Evolutionary conservation across 2,113 vertebrate genomes (phyloP), one percentile per base, ranked within the genome.

Genomic region (Probosciger aterrimus): DNA sequence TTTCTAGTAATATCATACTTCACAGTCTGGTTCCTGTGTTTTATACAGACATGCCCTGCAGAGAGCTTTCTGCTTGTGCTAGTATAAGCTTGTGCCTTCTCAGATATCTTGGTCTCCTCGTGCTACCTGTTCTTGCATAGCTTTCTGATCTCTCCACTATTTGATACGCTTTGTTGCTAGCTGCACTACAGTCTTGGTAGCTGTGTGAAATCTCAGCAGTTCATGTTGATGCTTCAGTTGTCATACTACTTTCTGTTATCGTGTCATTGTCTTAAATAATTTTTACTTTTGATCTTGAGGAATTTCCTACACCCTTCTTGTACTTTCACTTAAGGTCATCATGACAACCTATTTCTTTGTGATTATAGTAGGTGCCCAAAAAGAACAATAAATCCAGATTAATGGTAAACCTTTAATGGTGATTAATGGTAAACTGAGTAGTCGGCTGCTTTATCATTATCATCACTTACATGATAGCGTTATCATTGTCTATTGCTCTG

Each of bases 1-100:
- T 95, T 91, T 96, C 92, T 96, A 94, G 93, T 93, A 95, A 91
- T 93, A 63, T 57, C 93, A 93, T 82, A 75, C 86, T 95, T 74
- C 73, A 52, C 41, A 92, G 41, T 25, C 83, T 88, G 82, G 52
- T 95, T 97, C 62, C 63, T 65, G 53, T 90, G 76, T 82, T 73
- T 92, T 55, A 78, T 84, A 35, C 43, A 89, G 87, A 62, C 59
- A 18, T 86, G 37, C 18, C 49, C 75, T 59, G 52, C 52, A 74
- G 73, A 76, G 77, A 82, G 46, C 43, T 67, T 74, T 88, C 81
- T 94, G 57, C 77, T 80, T 77, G 77, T 79, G 70, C 49, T 79
- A 55, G 52, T 46, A 52, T 37, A 64, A 78, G 59, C 65, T 90
- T 52, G 73, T 67, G 27, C 47, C 85, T 90, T 93, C 90, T 95